These are phyloP conservation scores for Pecten maximus DNA, from an alignment of 2,888 invertebrate species.

Conservation along the genomic window DNA sequence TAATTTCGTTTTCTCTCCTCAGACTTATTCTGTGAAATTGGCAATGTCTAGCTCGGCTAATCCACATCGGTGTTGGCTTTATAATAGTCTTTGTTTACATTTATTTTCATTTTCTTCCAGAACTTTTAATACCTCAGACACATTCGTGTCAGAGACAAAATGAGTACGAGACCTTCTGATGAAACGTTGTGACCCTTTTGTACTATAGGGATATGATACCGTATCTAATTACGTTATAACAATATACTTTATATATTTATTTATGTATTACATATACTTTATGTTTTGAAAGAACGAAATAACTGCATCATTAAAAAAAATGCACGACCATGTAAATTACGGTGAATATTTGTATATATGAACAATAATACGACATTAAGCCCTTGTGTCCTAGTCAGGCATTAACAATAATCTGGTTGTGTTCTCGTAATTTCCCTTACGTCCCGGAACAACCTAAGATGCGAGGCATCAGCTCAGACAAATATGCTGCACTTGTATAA, in stretches of 20 bases:
- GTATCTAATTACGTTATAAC: neutral
- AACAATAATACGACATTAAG: neutral
- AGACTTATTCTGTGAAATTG: constrained; percentile 9
- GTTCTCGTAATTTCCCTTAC: neutral
- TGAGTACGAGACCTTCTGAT: neutral
- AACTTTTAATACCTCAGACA: neutral
- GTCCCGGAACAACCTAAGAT: neutral
- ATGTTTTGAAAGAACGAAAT: neutral
- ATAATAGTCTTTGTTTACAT: neutral
- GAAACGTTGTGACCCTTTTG: neutral
- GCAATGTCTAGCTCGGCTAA: neutral
- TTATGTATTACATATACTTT: neutral
- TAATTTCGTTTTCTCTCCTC: constrained; percentile 6
- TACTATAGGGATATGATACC: neutral
- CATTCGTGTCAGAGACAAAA: neutral
- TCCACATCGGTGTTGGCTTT: neutral
- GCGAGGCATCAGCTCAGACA: neutral
- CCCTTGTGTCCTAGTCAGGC: neutral
- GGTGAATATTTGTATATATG: neutral
- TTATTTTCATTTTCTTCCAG: neutral
- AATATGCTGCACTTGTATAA: neutral
- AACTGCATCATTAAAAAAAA: neutral
- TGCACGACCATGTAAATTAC: neutral
- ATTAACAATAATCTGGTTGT: neutral
- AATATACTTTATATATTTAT: neutral